A percentile compares a stretch with the other conserved stretches of the same genome.
Conservation (phyloP, 1,140 invertebrate species). For the Plectus sambesii region DNA sequence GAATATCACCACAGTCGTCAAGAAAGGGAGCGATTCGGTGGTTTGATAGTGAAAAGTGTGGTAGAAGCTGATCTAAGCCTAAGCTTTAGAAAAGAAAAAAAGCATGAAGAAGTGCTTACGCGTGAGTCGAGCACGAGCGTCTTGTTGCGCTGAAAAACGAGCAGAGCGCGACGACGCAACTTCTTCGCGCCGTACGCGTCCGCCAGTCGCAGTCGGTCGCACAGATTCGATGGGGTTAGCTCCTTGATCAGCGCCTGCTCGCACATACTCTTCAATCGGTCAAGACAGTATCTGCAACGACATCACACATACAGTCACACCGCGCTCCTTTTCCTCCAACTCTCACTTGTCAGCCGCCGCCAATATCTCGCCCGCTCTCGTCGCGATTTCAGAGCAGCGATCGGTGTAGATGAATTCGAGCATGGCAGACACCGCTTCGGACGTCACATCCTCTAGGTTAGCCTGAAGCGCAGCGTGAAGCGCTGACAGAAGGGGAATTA, state of each 20-base stretch:
- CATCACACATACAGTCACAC: slow-evolving; percentile 1
- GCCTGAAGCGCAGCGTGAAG: slow-evolving; percentile 11
- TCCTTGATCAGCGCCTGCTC: background rate
- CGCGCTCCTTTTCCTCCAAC: too few relatives aligned
- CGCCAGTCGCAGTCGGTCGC: slow-evolving; percentile 12
- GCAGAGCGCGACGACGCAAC: too few relatives aligned
- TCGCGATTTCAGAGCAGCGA: background rate
- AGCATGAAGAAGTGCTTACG: too few relatives aligned
- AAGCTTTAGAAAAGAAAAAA: too few relatives aligned
- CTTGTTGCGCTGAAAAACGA: too few relatives aligned
- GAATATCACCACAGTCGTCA: too few relatives aligned
- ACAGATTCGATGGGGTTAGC: slow-evolving; percentile 6
- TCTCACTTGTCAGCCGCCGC: slow-evolving; percentile 16
- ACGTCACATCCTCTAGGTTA: slow-evolving; percentile 12
- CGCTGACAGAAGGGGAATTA: background rate
- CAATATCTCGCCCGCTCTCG: slow-evolving; percentile 15
- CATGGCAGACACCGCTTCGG: slow-evolving; percentile 2
- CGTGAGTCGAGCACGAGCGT: too few relatives aligned
- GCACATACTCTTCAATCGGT: slow-evolving; percentile 8
- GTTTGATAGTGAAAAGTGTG: too few relatives aligned
- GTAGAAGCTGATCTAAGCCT: too few relatives aligned
- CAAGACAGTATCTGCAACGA: slow-evolving; percentile 13
- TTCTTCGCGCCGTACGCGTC: too few relatives aligned
- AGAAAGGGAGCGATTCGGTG: too few relatives aligned
- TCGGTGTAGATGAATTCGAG: slow-evolving; percentile 16